Base-by-base conservation (phyloP, 2,797 vertebrate species). In the Sebastes iracundus region DNA sequence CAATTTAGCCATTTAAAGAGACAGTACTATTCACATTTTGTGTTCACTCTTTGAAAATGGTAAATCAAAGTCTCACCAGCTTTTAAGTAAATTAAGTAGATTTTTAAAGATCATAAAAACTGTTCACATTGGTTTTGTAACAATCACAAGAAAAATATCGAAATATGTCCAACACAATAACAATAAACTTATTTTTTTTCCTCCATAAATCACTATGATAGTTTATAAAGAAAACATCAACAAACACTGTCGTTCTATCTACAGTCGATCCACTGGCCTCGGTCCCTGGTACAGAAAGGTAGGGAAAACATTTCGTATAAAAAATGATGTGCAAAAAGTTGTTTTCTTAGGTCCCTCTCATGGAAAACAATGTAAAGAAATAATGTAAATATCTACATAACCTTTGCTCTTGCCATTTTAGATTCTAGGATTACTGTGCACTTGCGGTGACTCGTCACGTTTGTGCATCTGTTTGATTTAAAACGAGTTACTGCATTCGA, bases 151-250 rank as follows among this genome's bases (percentile, higher is more conserved):
- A 92, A 94, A 94, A 94, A 95, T 94, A 94, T 80, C 90, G 69
- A 93, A 94, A 91, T 92, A 94, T 92, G 86, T 88, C 87, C 85
- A 93, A 95, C 93, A 95, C 92, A 89, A 92, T 88, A 88, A 95
- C 92, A 64, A 90, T 84, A 86, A 93, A 87, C 70, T 32, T 73
- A 72, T 79, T 80, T 89, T 86, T 46, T 87, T 91, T 87, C 80
- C 81, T 90, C 64, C 84, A 88, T 92, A 90, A 90, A 92, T 90
- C 77, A 92, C 88, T 81, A 88, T 88, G 83, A 90, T 77, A 91
- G 76, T 75, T 82, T 59, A 82, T 86, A 89, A 94, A 88, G 82
- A 91, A 90, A 94, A 95, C 90, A 91, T 80, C 85, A 75, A 90
- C 82, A 91, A 84, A 78, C 85, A 90, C 80, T 53, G 73, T 88